Evolutionary conservation across 2,888 invertebrate genomes (phyloP), one percentile per base, ranked within the genome.

Genomic region (Agonum fuliginosum): DNA sequence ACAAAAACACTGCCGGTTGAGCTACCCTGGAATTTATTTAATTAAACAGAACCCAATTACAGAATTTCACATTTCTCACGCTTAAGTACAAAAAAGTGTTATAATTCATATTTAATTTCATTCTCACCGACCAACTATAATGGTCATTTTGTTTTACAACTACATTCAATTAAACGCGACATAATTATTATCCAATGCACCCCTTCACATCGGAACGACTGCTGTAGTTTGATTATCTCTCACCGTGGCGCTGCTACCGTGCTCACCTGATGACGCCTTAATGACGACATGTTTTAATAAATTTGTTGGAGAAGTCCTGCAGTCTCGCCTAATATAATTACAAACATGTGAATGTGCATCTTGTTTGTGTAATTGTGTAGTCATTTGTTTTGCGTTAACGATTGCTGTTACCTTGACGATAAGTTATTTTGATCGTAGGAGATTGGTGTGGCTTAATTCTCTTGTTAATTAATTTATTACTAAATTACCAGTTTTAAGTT

Each of bases 221-320:
- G 17, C 6, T 17, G 17, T 17, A 46, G 46, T 62, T 12, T 62
- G 58, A 62, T 62, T 27, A 62, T 27, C 27, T 62, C 17, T 12
- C 17, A 12, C 3, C 17, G 30, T 62, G 58, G 58, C 58, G 34
- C 71, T 48, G 51, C 48, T 34, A 24, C 12, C 20, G 5, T n/a
- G n/a, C 43, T 43, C 43, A 43, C 24, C 46, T 69, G 51, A 72
- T 41, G 22, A 72, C 58, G 22, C 12, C 41, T 20, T 73, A 73
- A 73, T 73, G 73, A 73, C 20, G 22, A 58, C 41, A 73, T 71
- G 54, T 41, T 73, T 73, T 73, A 27, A 73, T 73, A 58, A n/a
- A n/a, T 43, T 41, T 14, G 24, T 24, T 51, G 30, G n/a, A 51
- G n/a, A 51, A 30, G 30, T 30, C 30, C 8, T 3, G 4, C 10